Evolutionary conservation across 2,113 vertebrate genomes (phyloP), one percentile per base, ranked within the genome.

Genomic region (Daphoenositta chrysoptera): DNA sequence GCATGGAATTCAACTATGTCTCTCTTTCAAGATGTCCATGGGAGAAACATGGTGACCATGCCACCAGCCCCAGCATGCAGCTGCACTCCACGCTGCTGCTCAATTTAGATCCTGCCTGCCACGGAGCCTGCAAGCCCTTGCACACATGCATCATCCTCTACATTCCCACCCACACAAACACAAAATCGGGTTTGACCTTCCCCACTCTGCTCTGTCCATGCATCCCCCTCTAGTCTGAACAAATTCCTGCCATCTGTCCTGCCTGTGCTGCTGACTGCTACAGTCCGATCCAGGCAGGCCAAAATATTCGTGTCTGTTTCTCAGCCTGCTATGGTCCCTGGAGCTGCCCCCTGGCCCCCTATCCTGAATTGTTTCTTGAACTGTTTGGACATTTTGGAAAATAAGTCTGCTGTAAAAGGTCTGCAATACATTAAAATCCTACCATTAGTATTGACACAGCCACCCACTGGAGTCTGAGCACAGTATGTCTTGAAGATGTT

Each of bases 161-260:
- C 53, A 87, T 91, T 91, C 81, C 95, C 78, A 94, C 91, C 89
- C 87, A 94, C 95, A 79, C 81, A 93, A 93, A 71, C 23, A 31
- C 61, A 93, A 93, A 97, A 44, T 77, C 0, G 5, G 22, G 91
- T 33, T 69, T 95, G 91, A 93, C 93, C 89, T 95, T 89, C 76
- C 76, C 39, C 31, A 12, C 51, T 84, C 72, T 83, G 82, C 82
- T 88, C 54, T 71, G 68, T 84, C 83, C 83, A 23, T 15, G 35
- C 24, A 81, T 37, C 51, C 56, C 47, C 60, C 60, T 27, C 58
- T 4, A 66, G 64, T 56, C 20, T 2, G 2, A 85, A 83, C 45
- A 64, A 90, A 93, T 51, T 86, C 83, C 83, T 87, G 68, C 64
- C 83, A 73, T 58, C 89, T 81, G 57, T 79, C 57, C 69, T 51